Conservation (phyloP, 1,140 invertebrate genomes). For the Yoshiicerus persimilis region DNA sequence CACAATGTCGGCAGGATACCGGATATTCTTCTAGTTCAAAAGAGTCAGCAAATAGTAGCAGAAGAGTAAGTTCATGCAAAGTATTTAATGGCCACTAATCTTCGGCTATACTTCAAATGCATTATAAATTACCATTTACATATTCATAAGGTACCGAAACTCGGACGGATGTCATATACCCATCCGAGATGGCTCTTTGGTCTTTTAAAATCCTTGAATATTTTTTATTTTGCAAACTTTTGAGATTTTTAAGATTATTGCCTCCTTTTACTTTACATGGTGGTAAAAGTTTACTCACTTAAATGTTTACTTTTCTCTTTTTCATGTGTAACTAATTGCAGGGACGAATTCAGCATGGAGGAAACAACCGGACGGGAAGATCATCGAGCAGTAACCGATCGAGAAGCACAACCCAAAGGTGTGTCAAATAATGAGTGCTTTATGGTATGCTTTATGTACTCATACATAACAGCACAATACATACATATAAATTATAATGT, state of each 20-base stretch:
- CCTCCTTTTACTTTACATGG: too few species aligned
- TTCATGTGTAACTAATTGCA: too few species aligned
- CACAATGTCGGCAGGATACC: conserved; percentile 44
- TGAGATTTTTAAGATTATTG: too few species aligned
- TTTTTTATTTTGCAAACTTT: neutral
- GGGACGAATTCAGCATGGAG: neutral
- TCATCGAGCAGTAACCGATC: neutral
- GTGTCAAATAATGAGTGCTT: conserved; percentile 13
- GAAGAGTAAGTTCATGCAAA: conserved; percentile 21
- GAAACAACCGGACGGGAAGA: neutral
- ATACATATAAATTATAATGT: neutral
- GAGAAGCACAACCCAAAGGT: neutral
- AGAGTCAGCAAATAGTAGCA: conserved; percentile 43
- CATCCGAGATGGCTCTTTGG: too few species aligned
- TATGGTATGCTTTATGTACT: neutral
- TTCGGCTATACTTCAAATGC: too few species aligned
- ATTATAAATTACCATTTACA: too few species aligned
- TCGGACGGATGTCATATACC: too few species aligned
- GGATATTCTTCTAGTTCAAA: conserved; percentile 49
- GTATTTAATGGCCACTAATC: too few species aligned
- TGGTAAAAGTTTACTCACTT: too few species aligned
- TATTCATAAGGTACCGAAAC: too few species aligned
- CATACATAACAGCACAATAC: neutral
- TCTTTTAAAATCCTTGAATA: too few species aligned
- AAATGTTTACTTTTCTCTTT: neutral